Conservation (phyloP, 2,113 vertebrate genomes). For the Odocoileus virginianus region DNA sequence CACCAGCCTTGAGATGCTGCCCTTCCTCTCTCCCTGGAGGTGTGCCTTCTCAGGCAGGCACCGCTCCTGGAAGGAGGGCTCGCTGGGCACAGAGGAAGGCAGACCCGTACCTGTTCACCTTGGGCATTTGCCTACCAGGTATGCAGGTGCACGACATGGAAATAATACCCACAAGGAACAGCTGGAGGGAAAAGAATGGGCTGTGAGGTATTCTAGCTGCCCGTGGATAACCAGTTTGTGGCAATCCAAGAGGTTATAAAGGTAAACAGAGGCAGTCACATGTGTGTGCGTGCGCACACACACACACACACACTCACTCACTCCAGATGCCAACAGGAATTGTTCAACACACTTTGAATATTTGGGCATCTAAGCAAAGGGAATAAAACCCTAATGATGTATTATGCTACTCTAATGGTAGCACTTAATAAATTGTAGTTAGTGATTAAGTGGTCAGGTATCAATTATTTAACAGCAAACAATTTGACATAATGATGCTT, state of each 20-base stretch:
- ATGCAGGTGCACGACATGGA: accelerated
- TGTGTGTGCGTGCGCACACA: not conserved
- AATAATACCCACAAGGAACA: accelerated
- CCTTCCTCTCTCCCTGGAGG: accelerated
- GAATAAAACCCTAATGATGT: not conserved
- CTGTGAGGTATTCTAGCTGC: not conserved
- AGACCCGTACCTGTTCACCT: not conserved
- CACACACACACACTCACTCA: accelerated
- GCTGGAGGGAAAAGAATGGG: not conserved
- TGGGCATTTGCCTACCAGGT: too few species aligned
- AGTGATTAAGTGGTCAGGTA: not conserved
- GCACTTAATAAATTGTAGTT: not conserved
- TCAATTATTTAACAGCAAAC: not conserved
- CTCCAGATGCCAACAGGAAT: not conserved
- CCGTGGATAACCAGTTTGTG: not conserved
- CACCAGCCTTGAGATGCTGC: not conserved
- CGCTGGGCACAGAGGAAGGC: not conserved
- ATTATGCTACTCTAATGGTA: not conserved
- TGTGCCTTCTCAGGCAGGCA: accelerated
- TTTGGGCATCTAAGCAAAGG: not conserved
- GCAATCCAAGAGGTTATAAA: not conserved
- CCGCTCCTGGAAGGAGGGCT: not conserved
- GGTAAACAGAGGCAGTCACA: not conserved
- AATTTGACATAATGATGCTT: not conserved
- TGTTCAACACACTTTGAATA: not conserved